These are phyloP conservation scores for Epicauta chinensis DNA, from an alignment of 1,140 invertebrate genomes.

Conservation along the genomic window DNA sequence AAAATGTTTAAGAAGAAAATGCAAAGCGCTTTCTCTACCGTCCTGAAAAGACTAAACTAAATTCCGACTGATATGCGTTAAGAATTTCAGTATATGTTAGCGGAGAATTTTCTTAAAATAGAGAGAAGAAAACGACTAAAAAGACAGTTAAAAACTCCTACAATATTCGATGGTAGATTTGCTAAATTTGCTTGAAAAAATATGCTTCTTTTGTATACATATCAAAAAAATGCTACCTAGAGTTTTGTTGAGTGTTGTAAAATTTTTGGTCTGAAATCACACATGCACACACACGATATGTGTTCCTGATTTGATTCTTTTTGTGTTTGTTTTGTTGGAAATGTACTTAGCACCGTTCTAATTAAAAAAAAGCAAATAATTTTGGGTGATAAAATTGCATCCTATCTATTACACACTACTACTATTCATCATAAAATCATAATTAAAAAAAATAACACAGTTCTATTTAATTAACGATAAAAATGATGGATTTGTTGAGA, in stretches of 20 bases:
- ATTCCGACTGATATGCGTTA: too few species aligned
- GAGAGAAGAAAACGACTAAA: too few species aligned
- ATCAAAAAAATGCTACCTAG: slow-evolving; percentile 32
- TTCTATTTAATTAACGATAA: not conserved
- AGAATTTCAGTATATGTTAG: too few species aligned
- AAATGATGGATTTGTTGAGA: slow-evolving; percentile 11
- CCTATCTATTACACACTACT: slow-evolving; percentile 1
- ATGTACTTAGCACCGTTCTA: not conserved
- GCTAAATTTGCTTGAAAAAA: slow-evolving; percentile 35
- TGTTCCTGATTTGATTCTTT: slow-evolving; percentile 14
- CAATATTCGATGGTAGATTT: too few species aligned
- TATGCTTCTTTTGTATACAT: slow-evolving; percentile 33
- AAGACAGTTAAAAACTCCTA: too few species aligned
- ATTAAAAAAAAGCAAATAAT: not conserved
- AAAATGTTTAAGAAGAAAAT: too few species aligned
- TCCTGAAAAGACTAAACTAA: too few species aligned
- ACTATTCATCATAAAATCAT: too few species aligned
- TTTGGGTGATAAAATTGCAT: not conserved
- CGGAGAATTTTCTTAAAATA: too few species aligned
- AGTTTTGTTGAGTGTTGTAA: slow-evolving; percentile 3
- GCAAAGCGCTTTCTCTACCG: too few species aligned
- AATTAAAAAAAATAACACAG: slow-evolving; percentile 3
- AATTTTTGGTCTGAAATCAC: slow-evolving; percentile 34
- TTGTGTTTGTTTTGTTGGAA: too few species aligned
- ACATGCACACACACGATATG: slow-evolving; percentile 29